Conservation (phyloP, 2,888 invertebrate genomes). For the Orthosia cruda region DNA sequence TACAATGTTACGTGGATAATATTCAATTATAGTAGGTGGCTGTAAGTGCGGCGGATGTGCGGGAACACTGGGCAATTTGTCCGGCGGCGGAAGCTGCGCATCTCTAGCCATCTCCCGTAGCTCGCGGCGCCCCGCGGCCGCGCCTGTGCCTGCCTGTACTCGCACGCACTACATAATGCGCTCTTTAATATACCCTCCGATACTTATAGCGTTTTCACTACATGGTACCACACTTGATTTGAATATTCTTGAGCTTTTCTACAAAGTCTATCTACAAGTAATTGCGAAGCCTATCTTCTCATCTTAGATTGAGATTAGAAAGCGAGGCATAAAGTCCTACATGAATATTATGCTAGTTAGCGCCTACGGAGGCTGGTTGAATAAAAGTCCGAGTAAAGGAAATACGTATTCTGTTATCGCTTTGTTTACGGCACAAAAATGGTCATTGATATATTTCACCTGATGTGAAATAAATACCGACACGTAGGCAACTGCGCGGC, state of each 20-base stretch:
- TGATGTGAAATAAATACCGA: slow-evolving; percentile 86
- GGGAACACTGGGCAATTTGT: slow-evolving; percentile 80
- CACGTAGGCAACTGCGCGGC: slow-evolving; percentile 85
- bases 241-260: slow-evolving; percentile 62
- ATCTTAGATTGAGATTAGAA: slow-evolving; percentile 65
- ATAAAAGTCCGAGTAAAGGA: slow-evolving; percentile 61
- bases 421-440: slow-evolving; percentile 79
- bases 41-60: slow-evolving; percentile 77
- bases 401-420: slow-evolving; percentile 68
- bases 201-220: slow-evolving; percentile 56
- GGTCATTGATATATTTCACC: slow-evolving; percentile 83
- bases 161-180: slow-evolving; percentile 65
- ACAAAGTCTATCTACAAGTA: slow-evolving; percentile 45
- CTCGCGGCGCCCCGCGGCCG: slow-evolving; percentile 70
- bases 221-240: slow-evolving; percentile 56
- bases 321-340: slow-evolving; percentile 45
- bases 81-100: slow-evolving; percentile 84
- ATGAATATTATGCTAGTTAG: slow-evolving; percentile 63
- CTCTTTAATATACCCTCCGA: slow-evolving; percentile 56
- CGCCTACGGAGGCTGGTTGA: slow-evolving; percentile 58
- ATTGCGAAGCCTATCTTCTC: slow-evolving; percentile 55
- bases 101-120: slow-evolving; percentile 81
- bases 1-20: slow-evolving; percentile 72
- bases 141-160: slow-evolving; percentile 51
- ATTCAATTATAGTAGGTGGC: slow-evolving; percentile 80